Conservation (phyloP, 2,113 vertebrate genomes). For the Pipa parva region DNA sequence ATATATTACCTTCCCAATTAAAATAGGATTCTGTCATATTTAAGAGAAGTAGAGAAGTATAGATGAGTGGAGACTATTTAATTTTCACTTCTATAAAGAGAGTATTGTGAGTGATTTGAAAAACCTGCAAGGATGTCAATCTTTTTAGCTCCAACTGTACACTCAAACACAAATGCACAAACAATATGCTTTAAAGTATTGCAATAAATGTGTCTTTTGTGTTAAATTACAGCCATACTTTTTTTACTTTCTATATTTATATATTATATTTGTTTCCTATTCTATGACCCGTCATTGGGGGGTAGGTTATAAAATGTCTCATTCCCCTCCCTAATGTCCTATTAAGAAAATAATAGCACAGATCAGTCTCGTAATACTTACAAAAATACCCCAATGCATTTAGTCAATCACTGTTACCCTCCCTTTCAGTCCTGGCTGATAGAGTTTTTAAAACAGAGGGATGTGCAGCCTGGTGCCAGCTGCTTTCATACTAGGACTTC, state of each 20-base stretch:
- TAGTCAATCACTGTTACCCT: background rate
- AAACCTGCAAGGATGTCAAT: too few relatives aligned
- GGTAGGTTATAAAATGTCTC: background rate
- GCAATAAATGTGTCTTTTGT: background rate
- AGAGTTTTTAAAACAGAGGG: background rate
- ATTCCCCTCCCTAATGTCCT: background rate
- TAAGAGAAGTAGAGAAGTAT: too few relatives aligned
- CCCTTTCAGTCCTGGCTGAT: background rate
- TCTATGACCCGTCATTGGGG: background rate
- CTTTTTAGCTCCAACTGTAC: too few relatives aligned
- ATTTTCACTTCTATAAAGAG: too few relatives aligned
- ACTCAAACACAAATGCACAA: background rate
- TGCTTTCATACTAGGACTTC: background rate
- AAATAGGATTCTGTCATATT: too few relatives aligned
- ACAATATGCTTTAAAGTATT: background rate
- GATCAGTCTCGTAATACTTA: conserved; percentile 31
- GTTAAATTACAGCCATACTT: background rate
- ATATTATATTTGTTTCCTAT: background rate
- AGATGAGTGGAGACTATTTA: too few relatives aligned
- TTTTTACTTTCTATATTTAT: background rate
- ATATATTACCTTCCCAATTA: too few relatives aligned
- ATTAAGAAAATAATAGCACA: conserved; percentile 41
- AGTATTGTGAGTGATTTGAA: too few relatives aligned
- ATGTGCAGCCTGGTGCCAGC: too few relatives aligned
- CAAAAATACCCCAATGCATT: conserved; percentile 29